Percentiles rank a stretch among this genome's conserved stretches.
phyloP scores from a whole-genome alignment of 2,797 vertebrate genomes.

The Adelosebastes latens region DNA sequence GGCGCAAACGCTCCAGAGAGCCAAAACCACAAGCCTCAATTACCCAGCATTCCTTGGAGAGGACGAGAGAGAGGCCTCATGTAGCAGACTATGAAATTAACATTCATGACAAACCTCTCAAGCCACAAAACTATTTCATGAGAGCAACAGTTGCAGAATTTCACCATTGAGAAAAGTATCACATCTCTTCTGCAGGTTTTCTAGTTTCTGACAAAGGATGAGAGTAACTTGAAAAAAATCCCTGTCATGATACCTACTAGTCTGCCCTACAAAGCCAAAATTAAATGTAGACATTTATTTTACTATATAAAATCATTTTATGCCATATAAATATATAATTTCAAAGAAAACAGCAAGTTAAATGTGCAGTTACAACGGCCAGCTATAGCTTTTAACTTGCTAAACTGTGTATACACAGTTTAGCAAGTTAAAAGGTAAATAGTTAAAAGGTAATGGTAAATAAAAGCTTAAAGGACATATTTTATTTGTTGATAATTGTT shows the following conservation, averaged over 20 bases:
- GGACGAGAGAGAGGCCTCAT: conserved; percentile 48
- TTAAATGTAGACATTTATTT: background rate
- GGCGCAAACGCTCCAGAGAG: background rate
- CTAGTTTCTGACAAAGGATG: background rate
- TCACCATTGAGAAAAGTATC: conserved; percentile 17
- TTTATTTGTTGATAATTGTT: background rate
- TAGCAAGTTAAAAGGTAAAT: background rate
- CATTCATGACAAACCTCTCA: conserved; percentile 58
- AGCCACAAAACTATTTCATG: conserved; percentile 46
- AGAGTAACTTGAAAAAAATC: background rate
- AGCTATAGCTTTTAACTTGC: background rate
- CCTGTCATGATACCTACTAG: background rate
- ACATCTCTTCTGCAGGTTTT: background rate
- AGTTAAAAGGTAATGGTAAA: background rate
- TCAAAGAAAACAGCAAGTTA: background rate
- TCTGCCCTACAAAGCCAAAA: background rate
- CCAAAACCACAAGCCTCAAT: conserved; percentile 71
- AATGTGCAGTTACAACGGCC: background rate
- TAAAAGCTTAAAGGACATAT: background rate
- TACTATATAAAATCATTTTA: background rate
- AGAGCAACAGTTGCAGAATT: conserved; percentile 37
- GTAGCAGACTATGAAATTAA: conserved; percentile 60
- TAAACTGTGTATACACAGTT: background rate
- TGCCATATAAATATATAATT: background rate
- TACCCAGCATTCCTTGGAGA: conserved; percentile 66